Percentiles rank a stretch among this genome's conserved stretches.
These are phyloP conservation scores for Philotrypesis tridentata DNA, from an alignment of 1,140 invertebrate species.

Conservation along the genomic window DNA sequence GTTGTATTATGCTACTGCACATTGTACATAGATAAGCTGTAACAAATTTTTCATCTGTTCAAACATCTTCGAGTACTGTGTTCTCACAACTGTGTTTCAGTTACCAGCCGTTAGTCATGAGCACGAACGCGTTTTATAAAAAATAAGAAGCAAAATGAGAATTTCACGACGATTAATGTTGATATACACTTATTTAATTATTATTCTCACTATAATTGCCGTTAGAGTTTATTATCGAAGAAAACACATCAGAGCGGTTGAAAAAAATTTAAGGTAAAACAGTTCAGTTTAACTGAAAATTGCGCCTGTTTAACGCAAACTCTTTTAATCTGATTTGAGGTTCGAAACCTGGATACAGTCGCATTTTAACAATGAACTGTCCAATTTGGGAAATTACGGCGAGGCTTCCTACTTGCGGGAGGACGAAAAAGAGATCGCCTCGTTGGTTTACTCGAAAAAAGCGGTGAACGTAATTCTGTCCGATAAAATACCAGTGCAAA, in stretches of 20 bases:
- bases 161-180: background rate
- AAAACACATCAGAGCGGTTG: background rate
- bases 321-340: conserved; percentile 42
- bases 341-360: conserved; percentile 66
- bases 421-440: conserved; percentile 76
- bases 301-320: background rate
- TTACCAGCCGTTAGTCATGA: background rate
- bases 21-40: background rate
- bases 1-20: background rate
- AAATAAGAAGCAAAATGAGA: background rate
- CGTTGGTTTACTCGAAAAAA: conserved; percentile 84
- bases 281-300: background rate
- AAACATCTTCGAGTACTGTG: background rate
- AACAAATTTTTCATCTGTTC: background rate
- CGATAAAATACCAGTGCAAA: conserved; percentile 89
- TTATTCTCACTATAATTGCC: background rate
- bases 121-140: background rate
- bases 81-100: background rate
- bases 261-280: background rate
- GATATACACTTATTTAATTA: background rate
- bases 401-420: conserved; percentile 76
- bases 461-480: conserved; percentile 93
- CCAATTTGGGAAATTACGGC: conserved; percentile 84
- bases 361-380: conserved; percentile 72
- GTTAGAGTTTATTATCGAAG: background rate